Percentiles rank a stretch among this genome's conserved stretches.
Conservation (phyloP, 2,113 vertebrate species). For the Leptobrachium leishanense region DNA sequence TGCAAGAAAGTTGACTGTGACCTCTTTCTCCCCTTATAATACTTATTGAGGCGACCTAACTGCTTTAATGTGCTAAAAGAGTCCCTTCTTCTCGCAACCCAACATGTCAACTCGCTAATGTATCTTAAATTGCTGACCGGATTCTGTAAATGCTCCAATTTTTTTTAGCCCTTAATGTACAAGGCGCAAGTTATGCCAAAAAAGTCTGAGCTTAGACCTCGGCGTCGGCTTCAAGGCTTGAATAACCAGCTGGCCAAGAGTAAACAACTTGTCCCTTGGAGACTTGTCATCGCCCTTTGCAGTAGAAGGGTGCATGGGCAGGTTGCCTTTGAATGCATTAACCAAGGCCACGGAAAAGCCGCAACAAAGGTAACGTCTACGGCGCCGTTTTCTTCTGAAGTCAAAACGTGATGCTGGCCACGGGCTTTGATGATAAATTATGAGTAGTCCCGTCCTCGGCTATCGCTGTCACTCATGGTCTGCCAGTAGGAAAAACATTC, state of each 20-base stretch:
- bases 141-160: slow-evolving; percentile 24
- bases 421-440: slow-evolving; percentile 23
- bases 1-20: slow-evolving; percentile 15
- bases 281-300: slow-evolving; percentile 9
- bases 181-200: slow-evolving; percentile 23
- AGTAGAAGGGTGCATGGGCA: slow-evolving; percentile 4
- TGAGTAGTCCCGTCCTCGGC: slow-evolving; percentile 1
- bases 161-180: slow-evolving; percentile 32
- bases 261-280: slow-evolving; percentile 14
- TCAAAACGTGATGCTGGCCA: background rate
- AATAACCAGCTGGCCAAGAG: background rate
- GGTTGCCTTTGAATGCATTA: slow-evolving; percentile 41
- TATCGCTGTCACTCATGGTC: slow-evolving; percentile 19
- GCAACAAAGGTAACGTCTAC: slow-evolving; percentile 23
- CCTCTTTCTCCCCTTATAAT: slow-evolving; percentile 33
- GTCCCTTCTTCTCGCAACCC: slow-evolving; percentile 11
- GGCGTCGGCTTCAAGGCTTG: background rate
- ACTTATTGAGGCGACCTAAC: slow-evolving; percentile 33
- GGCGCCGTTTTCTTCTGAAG: slow-evolving; percentile 7
- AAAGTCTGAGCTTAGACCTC: background rate
- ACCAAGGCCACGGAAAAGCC: slow-evolving; percentile 6
- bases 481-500: slow-evolving; percentile 2
- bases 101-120: slow-evolving; percentile 37
- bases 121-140: slow-evolving; percentile 33
- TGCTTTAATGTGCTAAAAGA: slow-evolving; percentile 38